These are phyloP conservation scores for Pseudopipra pipra DNA, from an alignment of 2,113 vertebrate genomes.

Conservation along the genomic window DNA sequence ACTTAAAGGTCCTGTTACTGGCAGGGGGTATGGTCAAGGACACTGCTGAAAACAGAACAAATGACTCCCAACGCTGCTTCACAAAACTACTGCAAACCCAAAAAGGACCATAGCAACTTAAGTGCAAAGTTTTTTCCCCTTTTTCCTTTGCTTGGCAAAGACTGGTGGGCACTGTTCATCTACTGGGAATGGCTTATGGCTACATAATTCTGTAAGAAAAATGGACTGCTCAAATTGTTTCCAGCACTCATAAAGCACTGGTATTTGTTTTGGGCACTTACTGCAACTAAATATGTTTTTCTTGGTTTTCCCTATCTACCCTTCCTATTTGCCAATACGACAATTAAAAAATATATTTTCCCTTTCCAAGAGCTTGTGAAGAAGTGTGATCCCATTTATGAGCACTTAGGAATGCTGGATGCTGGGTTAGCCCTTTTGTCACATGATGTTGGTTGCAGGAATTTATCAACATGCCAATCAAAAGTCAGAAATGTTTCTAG, in stretches of 20 bases:
- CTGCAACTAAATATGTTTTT: not conserved
- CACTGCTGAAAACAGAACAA: slow-evolving; percentile 61
- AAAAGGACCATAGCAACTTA: not conserved
- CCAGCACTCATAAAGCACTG: not conserved
- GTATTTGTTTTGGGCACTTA: not conserved
- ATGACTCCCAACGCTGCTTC: slow-evolving; percentile 42
- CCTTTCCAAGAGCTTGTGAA: not conserved
- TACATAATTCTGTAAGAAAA: slow-evolving; percentile 3
- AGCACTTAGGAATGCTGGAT: not conserved
- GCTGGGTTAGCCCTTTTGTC: not conserved
- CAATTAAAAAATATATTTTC: slow-evolving; percentile 6
- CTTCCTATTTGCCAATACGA: not conserved
- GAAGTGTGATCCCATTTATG: not conserved
- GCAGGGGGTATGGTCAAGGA: slow-evolving; percentile 62
- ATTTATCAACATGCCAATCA: not conserved
- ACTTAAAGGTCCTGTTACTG: slow-evolving; percentile 70
- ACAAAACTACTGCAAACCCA: slow-evolving; percentile 61
- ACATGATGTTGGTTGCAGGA: not conserved
- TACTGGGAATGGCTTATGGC: not conserved
- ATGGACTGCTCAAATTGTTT: not conserved
- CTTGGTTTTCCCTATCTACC: not conserved
- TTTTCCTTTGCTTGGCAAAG: not conserved
- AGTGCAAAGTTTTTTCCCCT: not conserved
- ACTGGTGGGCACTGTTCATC: not conserved
- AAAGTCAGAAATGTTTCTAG: not conserved